Conservation (phyloP, 64 coral and sea anemone species). For the Dendronephthya gigantea region DNA sequence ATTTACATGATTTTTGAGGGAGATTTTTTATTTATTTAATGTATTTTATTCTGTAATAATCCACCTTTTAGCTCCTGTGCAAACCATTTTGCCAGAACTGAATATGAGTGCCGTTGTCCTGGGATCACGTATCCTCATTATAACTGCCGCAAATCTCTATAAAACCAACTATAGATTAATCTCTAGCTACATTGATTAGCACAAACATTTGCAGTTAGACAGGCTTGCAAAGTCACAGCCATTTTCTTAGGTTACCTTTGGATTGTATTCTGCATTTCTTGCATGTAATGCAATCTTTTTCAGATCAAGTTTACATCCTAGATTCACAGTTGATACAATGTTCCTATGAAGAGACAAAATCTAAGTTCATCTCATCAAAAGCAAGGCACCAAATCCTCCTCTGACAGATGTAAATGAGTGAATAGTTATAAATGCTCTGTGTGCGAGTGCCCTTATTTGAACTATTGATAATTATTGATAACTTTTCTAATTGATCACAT, state of each 20-base stretch:
- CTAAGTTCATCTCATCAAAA: neutral
- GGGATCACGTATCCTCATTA: constrained; percentile 92
- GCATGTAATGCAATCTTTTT: constrained; percentile 99
- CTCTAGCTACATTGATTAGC: neutral
- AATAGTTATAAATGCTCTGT: too few species aligned
- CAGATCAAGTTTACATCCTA: constrained; percentile 91
- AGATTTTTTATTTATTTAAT: too few species aligned
- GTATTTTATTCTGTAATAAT: too few species aligned
- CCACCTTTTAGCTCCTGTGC: constrained; percentile 94
- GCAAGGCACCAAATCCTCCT: too few species aligned
- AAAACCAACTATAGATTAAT: neutral
- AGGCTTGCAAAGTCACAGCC: neutral
- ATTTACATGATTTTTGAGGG: too few species aligned
- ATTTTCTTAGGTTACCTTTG: constrained; percentile 63
- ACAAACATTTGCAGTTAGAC: neutral
- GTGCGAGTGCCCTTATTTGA: too few species aligned
- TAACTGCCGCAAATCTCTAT: constrained; percentile 92
- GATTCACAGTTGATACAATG: constrained; percentile 97
- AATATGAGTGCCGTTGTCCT: constrained; percentile 96
- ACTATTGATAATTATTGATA: too few species aligned
- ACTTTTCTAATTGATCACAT: neutral
- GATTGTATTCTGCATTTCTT: constrained; percentile 98
- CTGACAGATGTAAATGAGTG: too few species aligned
- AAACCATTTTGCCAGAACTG: constrained; percentile 99
- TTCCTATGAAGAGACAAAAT: constrained; percentile 34